Evolutionary conservation across 2,797 vertebrate genomes (phyloP), one percentile per base, ranked within the genome.

Genomic region (Enteromius afrohamiltoni): DNA sequence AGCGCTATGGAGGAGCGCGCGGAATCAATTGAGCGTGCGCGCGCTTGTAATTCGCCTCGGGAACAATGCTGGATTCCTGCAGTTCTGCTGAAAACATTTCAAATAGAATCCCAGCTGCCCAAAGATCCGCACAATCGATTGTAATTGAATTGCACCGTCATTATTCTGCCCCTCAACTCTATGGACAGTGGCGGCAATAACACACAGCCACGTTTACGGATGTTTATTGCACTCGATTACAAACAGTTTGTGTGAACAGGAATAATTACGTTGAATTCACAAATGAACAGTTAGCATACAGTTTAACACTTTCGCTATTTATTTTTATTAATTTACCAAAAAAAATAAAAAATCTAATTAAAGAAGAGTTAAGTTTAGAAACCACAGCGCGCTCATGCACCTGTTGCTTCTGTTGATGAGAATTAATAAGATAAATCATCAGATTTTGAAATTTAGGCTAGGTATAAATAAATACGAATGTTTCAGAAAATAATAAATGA

Each of bases 51-150:
- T 90, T 87, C 69, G 85, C 86, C 84, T 58, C 51, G 74, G 89
- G 91, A 92, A 95, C 94, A 95, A 96, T 94, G 90, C 89, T 91
- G 93, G 94, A 93, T 93, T 95, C 95, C 95, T 95, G 94, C 93
- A 87, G 92, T 90, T 93, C 88, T 89, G 87, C 89, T 93, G 93
- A 94, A 95, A 95, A 95, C 93, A 92, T 90, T 90, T 93, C 90
- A 92, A 93, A 94, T 90, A 92, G 93, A 95, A 90, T 89, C 91
- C 89, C 91, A 90, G 92, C 93, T 88, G 92, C 90, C 85, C 87
- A 85, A 90, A 90, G 87, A 89, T 83, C 88, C 89, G 87, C 86
- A 92, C 91, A 92, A 92, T 91, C 82, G 84, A 92, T 93, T 91
- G 90, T 92, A 92, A 91, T 91, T 90, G 88, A 87, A 89, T 89